Percentiles rank a stretch among this genome's conserved stretches.
Conservation (phyloP, 2,888 invertebrate species). For the Yponomeuta evonymella region DNA sequence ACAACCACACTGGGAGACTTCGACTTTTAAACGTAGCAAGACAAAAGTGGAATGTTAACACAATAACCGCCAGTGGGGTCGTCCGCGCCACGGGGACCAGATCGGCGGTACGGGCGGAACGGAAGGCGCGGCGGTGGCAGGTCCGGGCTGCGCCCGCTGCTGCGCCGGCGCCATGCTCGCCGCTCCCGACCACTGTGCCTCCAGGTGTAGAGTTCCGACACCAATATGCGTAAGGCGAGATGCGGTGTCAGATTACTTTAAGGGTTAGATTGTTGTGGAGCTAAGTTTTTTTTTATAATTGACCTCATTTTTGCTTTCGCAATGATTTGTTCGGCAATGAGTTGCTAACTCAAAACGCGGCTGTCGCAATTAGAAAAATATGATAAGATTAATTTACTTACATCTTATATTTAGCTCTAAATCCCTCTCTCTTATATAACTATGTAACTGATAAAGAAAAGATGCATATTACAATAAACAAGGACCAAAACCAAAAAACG, state of each 20-base stretch:
- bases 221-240: conserved; percentile 58
- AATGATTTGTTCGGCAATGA: too few relatives aligned
- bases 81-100: conserved; percentile 63
- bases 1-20: background rate
- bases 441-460: background rate
- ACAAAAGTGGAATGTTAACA: conserved; percentile 59
- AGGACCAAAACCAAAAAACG: background rate
- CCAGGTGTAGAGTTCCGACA: conserved; percentile 52
- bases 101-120: conserved; percentile 29
- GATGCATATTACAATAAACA: background rate
- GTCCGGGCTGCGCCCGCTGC: conserved; percentile 35
- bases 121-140: conserved; percentile 22
- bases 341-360: too few relatives aligned
- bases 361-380: too few relatives aligned
- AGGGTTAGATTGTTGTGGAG: background rate
- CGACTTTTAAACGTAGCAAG: conserved; percentile 32
- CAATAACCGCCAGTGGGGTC: conserved; percentile 74
- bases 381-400: too few relatives aligned
- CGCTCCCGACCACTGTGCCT: conserved; percentile 12
- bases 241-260: conserved; percentile 41
- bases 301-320: too few relatives aligned
- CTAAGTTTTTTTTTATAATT: background rate
- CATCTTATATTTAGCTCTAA: too few relatives aligned
- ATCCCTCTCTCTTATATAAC: too few relatives aligned
- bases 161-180: conserved; percentile 22